These are phyloP conservation scores for Chamaea fasciata DNA, from an alignment of 2,113 vertebrate genomes.

Conservation along the genomic window DNA sequence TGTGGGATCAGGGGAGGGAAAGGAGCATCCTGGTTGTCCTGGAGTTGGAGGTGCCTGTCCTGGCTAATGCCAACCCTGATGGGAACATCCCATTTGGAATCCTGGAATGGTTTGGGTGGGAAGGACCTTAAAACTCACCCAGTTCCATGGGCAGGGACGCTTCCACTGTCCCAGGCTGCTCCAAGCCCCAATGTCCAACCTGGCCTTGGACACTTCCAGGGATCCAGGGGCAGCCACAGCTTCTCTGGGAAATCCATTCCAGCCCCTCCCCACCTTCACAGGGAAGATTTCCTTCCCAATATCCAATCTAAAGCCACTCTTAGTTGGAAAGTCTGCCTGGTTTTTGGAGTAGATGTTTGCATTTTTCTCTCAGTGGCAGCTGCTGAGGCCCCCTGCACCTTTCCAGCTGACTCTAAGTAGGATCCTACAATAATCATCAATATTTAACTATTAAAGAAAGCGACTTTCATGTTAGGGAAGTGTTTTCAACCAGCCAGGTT, in stretches of 20 bases:
- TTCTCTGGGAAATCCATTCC: neutral
- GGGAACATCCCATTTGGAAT: neutral
- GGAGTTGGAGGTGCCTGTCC: neutral
- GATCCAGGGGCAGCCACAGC: neutral
- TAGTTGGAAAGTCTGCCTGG: neutral
- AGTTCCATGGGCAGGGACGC: neutral
- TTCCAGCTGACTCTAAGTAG: neutral
- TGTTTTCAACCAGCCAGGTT: neutral
- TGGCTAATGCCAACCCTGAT: neutral
- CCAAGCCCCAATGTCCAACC: neutral
- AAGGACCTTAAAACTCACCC: neutral
- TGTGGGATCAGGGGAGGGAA: neutral
- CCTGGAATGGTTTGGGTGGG: neutral
- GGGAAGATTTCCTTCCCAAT: neutral
- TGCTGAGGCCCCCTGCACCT: neutral
- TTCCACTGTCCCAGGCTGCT: rapidly evolving
- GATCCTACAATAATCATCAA: neutral
- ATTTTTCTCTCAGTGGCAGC: neutral
- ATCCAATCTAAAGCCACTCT: neutral
- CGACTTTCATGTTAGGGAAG: neutral
- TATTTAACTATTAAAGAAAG: neutral
- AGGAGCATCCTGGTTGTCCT: neutral
- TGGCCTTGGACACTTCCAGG: neutral
- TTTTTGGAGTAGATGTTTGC: neutral
- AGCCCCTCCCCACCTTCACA: neutral